phyloP scores from a whole-genome alignment of 1,140 invertebrate genomes.

The Pseudomyrmex cubaensis region DNA sequence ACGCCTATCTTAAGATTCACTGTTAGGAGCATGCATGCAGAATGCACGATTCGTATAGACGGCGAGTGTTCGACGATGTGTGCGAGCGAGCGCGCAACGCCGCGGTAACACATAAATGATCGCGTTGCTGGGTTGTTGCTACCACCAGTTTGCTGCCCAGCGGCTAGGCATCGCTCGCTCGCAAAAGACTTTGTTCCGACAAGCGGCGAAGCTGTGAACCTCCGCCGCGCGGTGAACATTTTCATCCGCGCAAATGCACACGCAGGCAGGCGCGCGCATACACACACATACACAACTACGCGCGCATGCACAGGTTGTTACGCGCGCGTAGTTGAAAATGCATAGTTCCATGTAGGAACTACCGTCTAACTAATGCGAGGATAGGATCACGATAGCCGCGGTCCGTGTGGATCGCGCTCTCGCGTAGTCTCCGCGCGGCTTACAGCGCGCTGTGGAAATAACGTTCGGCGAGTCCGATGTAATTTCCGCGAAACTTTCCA shows the following conservation, averaged over 20 bases:
- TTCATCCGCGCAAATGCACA: slow-evolving; percentile 54
- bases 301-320: not conserved
- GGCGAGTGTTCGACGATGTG: slow-evolving; percentile 24
- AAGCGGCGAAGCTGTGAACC: slow-evolving; percentile 26
- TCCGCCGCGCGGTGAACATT: slow-evolving; percentile 44
- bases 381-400: slow-evolving; percentile 64
- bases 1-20: slow-evolving; percentile 64
- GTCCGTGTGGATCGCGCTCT: not conserved
- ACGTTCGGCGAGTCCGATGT: slow-evolving; percentile 49
- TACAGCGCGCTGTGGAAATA: slow-evolving; percentile 57
- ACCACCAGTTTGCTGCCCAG: slow-evolving; percentile 68
- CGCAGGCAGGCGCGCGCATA: not conserved
- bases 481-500: slow-evolving; percentile 70
- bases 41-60: slow-evolving; percentile 60
- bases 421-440: slow-evolving; percentile 15
- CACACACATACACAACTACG: not conserved
- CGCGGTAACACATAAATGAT: slow-evolving; percentile 64
- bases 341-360: slow-evolving; percentile 65
- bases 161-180: slow-evolving; percentile 52
- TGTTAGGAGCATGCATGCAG: slow-evolving; percentile 56
- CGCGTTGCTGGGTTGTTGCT: slow-evolving; percentile 67
- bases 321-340: slow-evolving; percentile 47
- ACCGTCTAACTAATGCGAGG: slow-evolving; percentile 58
- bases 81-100: slow-evolving; percentile 14
- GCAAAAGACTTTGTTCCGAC: slow-evolving; percentile 67